Evolutionary conservation across 2,888 invertebrate genomes (phyloP).

Genomic region (Resseliella maxima): DNA sequence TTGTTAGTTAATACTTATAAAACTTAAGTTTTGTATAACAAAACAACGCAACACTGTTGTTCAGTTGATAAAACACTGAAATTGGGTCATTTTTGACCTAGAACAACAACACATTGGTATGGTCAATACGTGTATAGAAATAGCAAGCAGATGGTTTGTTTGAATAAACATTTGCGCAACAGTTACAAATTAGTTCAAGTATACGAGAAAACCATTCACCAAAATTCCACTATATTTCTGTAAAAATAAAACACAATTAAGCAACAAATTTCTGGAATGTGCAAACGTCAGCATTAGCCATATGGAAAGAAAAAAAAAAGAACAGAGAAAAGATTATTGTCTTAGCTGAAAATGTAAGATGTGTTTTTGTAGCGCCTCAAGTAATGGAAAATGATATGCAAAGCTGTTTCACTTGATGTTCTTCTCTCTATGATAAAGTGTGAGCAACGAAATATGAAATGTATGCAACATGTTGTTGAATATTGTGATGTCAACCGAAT

Average conservation of each 20-base stretch:
- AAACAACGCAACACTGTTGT: not conserved
- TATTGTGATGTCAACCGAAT: not conserved
- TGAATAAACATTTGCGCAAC: not conserved
- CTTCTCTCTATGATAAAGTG: not conserved
- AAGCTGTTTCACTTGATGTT: not conserved
- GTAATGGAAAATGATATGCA: not conserved
- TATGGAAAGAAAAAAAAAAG: not conserved
- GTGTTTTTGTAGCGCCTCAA: not conserved
- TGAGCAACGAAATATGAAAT: not conserved
- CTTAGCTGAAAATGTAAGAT: not conserved
- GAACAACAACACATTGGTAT: not conserved
- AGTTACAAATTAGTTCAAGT: not conserved
- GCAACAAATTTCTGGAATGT: not conserved
- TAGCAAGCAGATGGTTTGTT: not conserved
- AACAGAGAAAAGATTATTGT: not conserved
- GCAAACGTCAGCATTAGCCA: not conserved
- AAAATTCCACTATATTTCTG: not conserved
- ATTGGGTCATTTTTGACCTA: slow-evolving; percentile 18
- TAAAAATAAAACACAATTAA: not conserved
- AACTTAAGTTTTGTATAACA: not conserved
- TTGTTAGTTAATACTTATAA: not conserved
- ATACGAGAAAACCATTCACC: not conserved
- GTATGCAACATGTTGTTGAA: not conserved
- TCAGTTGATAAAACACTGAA: not conserved
- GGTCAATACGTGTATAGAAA: not conserved